A percentile compares a stretch with the other conserved stretches of the same genome.
Conservation (phyloP, 2,113 vertebrate genomes). For the Leptosomus discolor region DNA sequence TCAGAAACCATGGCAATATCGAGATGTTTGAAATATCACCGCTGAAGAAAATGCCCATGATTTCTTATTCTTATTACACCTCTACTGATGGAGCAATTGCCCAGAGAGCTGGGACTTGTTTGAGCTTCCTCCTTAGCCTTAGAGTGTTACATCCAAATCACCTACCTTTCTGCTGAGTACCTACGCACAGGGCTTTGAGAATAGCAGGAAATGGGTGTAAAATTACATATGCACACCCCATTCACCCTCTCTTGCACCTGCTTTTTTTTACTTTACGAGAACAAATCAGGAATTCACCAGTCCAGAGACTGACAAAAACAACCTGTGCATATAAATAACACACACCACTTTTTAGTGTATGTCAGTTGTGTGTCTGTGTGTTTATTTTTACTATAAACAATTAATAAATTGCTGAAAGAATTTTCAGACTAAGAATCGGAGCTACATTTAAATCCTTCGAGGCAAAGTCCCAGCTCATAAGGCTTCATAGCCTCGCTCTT, state of each 20-base stretch:
- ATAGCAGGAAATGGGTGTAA: not conserved
- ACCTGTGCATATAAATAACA: not conserved
- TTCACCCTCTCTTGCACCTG: not conserved
- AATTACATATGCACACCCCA: not conserved
- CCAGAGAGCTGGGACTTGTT: not conserved
- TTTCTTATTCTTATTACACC: not conserved
- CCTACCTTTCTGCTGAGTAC: not conserved
- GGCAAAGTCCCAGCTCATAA: not conserved
- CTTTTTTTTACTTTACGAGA: not conserved
- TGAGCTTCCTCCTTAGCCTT: not conserved
- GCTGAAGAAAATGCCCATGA: not conserved
- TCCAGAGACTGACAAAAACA: not conserved
- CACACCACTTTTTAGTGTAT: not conserved
- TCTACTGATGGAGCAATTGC: not conserved
- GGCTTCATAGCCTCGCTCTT: not conserved
- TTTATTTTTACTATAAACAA: not conserved
- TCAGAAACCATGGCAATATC: not conserved
- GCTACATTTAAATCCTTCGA: not conserved
- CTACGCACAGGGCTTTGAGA: not conserved
- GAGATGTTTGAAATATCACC: not conserved
- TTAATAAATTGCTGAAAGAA: not conserved
- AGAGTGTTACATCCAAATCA: not conserved
- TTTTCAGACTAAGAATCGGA: not conserved
- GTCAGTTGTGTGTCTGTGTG: not conserved
- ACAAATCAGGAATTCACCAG: not conserved